Evolutionary conservation across 1,140 invertebrate species (phyloP).

Genomic region (Halictus rubicundus): DNA sequence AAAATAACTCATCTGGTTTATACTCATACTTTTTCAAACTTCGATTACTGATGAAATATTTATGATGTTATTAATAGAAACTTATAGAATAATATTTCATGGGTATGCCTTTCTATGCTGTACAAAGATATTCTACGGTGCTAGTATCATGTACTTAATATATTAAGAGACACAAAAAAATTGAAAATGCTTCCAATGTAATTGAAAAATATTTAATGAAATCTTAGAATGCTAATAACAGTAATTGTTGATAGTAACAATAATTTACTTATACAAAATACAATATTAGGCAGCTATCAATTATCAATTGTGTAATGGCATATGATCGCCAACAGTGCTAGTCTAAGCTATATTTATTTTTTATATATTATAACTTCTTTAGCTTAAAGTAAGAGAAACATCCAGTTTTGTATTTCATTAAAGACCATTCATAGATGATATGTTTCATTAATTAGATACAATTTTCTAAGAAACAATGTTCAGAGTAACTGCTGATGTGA

Average conservation of each 20-base stretch:
- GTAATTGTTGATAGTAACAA: slow-evolving; percentile 67
- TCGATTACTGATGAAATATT: slow-evolving; percentile 34
- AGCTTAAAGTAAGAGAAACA: slow-evolving; percentile 52
- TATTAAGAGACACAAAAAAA: slow-evolving; percentile 63
- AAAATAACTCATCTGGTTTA: slow-evolving; percentile 11
- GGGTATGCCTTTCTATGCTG: slow-evolving; percentile 64
- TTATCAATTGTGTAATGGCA: slow-evolving; percentile 75
- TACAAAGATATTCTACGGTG: slow-evolving; percentile 76
- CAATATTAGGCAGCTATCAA: slow-evolving; percentile 75
- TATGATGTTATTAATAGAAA: slow-evolving; percentile 35
- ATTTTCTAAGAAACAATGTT: slow-evolving; percentile 49
- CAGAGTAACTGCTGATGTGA: slow-evolving; percentile 48
- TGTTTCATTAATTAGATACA: slow-evolving; percentile 47
- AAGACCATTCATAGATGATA: slow-evolving; percentile 53
- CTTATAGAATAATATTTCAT: slow-evolving; percentile 50
- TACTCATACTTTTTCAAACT: slow-evolving; percentile 33
- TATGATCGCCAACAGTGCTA: slow-evolving; percentile 74
- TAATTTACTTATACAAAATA: slow-evolving; percentile 69
- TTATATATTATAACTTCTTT: slow-evolving; percentile 69
- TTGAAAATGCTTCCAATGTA: slow-evolving; percentile 75
- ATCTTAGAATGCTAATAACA: slow-evolving; percentile 60
- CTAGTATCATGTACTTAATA: slow-evolving; percentile 78
- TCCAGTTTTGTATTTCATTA: slow-evolving; percentile 62
- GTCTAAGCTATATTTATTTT: slow-evolving; percentile 80
- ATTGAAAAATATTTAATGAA: slow-evolving; percentile 61